A percentile compares a stretch with the other conserved stretches of the same genome.
Conservation (phyloP, 30 jellyfish, hydroid and myxozoan species). For the Rhopilema esculentum region DNA sequence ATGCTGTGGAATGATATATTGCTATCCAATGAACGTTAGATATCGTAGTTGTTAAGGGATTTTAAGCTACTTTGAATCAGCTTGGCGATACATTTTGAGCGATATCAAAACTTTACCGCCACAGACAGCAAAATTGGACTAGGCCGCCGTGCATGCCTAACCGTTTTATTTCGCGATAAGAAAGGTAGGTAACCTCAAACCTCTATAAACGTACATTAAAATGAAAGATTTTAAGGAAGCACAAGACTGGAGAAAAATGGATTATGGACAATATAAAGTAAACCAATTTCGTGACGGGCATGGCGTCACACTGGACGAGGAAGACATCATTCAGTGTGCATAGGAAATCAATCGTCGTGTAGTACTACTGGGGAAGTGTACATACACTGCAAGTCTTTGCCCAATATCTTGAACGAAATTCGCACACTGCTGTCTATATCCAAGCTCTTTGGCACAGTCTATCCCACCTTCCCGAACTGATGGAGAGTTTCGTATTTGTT, state of each 20-base stretch:
- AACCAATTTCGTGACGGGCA: constrained; percentile 30
- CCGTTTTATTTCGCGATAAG: neutral
- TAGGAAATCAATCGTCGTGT: constrained; percentile 37
- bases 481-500: constrained; percentile 84
- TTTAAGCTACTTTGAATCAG: neutral
- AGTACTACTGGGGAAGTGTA: constrained; percentile 73
- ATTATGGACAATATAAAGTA: neutral
- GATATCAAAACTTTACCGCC: neutral
- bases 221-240: neutral
- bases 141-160: neutral
- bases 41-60: neutral
- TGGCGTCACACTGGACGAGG: constrained; percentile 69
- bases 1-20: neutral
- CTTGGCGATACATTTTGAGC: neutral
- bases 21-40: neutral
- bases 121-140: neutral
- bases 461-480: constrained; percentile 96
- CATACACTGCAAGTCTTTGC: constrained; percentile 91
- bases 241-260: neutral
- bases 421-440: constrained; percentile 99
- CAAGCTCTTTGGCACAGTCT: constrained; percentile 93
- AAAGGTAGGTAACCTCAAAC: neutral
- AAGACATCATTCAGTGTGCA: constrained; percentile 68
- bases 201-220: neutral
- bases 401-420: constrained; percentile 92